Base-by-base conservation (phyloP, 2,113 vertebrate genomes). In the Numida meleagris region DNA sequence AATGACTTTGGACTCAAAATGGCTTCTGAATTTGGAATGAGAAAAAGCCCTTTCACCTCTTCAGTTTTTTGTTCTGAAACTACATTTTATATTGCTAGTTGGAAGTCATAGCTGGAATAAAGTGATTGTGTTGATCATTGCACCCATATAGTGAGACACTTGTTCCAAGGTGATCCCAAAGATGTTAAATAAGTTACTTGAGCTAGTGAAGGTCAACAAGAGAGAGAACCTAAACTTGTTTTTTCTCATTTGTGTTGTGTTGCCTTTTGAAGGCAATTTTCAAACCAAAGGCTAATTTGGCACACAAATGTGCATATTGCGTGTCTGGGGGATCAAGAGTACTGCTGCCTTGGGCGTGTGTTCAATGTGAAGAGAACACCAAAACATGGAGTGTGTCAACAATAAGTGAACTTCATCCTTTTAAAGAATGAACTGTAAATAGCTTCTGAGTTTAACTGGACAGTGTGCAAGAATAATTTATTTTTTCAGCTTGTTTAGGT, bases 121-220 rank as follows among this genome's bases (percentile, higher is more conserved):
- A 90, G 12, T 29, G 17, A 9, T 12, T 25, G 4, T 71, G 8
- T 12, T 61, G 20, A 6, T 59, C 4, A 2, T 33, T 65, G 45
- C 15, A 34, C 5, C 40, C 76, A 5, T 34, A 0, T 25, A 20
- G 48, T 17, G 9, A 86, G 59, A 62, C 13, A 34, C 0, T 0
- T 20, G 9, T 77, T 53, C 51, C 10, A 61, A 73, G 13, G 23
- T 68, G 67, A 48, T 85, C 27, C 23, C 14, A 46, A 67, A 74
- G 51, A 5, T 16, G 16, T 2, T 10, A 46, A 65, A 6, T 3
- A 12, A 5, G 14, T 55, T 19, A 31, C 7, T 59, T 9, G 19
- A 19, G 36, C 6, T 21, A 42, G 27, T 31, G 6, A 14, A 61
- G 33, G 7, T 66, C 40, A 62, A 3, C 34, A 40, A 66, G 33